phyloP scores from a whole-genome alignment of 2,888 invertebrate genomes.

The Parthenolecanium corni region DNA sequence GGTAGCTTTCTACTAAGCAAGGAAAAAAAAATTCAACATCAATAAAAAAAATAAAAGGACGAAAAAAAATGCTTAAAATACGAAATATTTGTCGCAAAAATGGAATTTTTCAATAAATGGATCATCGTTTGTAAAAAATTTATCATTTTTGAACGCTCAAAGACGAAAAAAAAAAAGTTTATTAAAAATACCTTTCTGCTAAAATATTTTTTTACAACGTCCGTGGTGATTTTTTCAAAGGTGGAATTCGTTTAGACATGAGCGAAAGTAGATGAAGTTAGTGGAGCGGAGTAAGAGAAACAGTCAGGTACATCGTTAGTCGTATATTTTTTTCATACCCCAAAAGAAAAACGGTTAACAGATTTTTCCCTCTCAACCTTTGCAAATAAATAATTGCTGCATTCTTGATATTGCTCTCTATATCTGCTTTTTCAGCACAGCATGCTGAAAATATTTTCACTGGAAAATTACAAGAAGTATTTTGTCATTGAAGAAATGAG shows the following conservation, averaged over 20 bases:
- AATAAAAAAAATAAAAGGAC: no score
- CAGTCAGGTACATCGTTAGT: no score
- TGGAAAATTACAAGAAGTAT: no score
- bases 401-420: no score
- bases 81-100: conserved; percentile 20
- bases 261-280: background rate
- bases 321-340: no score
- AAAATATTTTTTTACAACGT: conserved; percentile 13
- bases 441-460: no score
- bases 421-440: no score
- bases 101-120: conserved; percentile 21
- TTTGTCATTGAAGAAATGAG: no score
- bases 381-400: no score
- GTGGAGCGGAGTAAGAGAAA: conserved; percentile 1
- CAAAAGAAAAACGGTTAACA: no score
- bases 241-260: background rate
- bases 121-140: conserved; percentile 12
- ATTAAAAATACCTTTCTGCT: conserved; percentile 18
- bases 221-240: conserved; percentile 5
- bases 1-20: background rate
- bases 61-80: conserved; percentile 2
- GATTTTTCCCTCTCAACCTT: no score
- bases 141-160: conserved; percentile 5
- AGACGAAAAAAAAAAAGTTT: conserved; percentile 14
- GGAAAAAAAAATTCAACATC: background rate